phyloP scores from a whole-genome alignment of 2,888 invertebrate species.

The Heliconius charithonia region DNA sequence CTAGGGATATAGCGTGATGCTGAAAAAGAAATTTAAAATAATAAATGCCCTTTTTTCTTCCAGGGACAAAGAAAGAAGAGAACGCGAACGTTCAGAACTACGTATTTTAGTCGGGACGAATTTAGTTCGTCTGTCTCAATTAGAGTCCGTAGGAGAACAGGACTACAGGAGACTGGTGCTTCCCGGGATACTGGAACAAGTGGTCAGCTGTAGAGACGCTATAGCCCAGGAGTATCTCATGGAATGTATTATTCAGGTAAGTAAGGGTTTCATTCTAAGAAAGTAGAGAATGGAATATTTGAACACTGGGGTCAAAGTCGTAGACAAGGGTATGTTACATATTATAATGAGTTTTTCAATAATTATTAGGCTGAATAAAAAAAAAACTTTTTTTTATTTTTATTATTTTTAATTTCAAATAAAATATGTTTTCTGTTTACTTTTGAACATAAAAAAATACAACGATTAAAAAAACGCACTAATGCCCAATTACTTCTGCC shows the following conservation, averaged over 20 bases:
- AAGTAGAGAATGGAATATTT: too few species aligned
- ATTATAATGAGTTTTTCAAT: too few species aligned
- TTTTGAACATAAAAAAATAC: too few species aligned
- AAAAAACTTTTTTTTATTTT: too few species aligned
- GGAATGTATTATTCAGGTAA: constrained; percentile 98
- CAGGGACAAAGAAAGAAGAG: constrained; percentile 93
- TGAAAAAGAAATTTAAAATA: not conserved
- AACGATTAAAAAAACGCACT: too few species aligned
- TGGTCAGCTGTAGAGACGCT: constrained; percentile 98
- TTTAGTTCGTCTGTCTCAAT: constrained; percentile 96
- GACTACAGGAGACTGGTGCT: constrained; percentile 95
- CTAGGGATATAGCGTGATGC: not conserved
- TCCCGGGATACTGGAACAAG: constrained; percentile 98
- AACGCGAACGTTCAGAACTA: constrained; percentile 96
- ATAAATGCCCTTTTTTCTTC: not conserved
- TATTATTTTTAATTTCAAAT: too few species aligned
- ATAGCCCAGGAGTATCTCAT: constrained; percentile 99
- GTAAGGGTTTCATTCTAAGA: not conserved
- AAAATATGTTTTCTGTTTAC: too few species aligned
- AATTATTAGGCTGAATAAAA: too few species aligned
- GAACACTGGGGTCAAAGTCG: too few species aligned
- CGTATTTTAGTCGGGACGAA: constrained; percentile 99
- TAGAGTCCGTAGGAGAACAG: constrained; percentile 96
- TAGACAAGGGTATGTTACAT: too few species aligned
- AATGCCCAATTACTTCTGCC: too few species aligned